Evolutionary conservation across 2,113 vertebrate species (phyloP).

Genomic region (Pungitius pungitius): DNA sequence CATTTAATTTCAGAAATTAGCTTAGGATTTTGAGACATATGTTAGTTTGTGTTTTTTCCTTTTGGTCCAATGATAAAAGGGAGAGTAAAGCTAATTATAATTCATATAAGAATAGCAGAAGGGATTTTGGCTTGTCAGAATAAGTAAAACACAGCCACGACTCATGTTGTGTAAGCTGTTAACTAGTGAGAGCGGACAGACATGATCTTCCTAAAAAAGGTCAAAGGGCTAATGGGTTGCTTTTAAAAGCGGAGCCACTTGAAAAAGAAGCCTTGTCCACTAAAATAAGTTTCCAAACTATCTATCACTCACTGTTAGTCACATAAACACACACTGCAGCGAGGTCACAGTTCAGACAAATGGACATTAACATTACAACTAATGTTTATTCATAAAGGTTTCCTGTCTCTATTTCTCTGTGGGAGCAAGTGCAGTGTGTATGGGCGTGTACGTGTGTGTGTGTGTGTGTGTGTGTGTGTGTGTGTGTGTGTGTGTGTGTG

Average conservation of each 20-base stretch:
- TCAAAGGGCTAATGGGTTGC: conserved; percentile 39
- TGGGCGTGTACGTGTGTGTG: conserved; percentile 24
- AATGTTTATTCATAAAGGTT: conserved; percentile 73
- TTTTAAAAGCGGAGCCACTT: conserved; percentile 38
- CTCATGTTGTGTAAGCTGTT: conserved; percentile 1
- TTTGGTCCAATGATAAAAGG: background rate
- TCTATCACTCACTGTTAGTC: conserved; percentile 35
- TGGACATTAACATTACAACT: conserved; percentile 67
- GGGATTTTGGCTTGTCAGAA: background rate
- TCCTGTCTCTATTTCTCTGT: conserved; percentile 30
- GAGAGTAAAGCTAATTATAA: background rate
- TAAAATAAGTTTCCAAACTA: conserved; percentile 40
- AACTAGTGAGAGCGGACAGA: conserved; percentile 15
- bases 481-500: conserved; percentile 6
- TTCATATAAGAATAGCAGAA: background rate
- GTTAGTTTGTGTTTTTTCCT: background rate
- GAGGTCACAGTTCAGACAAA: conserved; percentile 67
- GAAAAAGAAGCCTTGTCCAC: conserved; percentile 18
- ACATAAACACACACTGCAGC: conserved; percentile 52
- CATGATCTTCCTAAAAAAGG: conserved; percentile 16
- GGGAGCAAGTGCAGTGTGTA: conserved; percentile 40
- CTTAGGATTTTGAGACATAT: background rate
- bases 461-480: conserved; percentile 15
- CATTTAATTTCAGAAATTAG: background rate
- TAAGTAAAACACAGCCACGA: background rate